A percentile compares a stretch with the other conserved stretches of the same genome.
These are phyloP conservation scores for Panulirus ornatus DNA, from an alignment of 1,140 invertebrate species.

Conservation along the genomic window DNA sequence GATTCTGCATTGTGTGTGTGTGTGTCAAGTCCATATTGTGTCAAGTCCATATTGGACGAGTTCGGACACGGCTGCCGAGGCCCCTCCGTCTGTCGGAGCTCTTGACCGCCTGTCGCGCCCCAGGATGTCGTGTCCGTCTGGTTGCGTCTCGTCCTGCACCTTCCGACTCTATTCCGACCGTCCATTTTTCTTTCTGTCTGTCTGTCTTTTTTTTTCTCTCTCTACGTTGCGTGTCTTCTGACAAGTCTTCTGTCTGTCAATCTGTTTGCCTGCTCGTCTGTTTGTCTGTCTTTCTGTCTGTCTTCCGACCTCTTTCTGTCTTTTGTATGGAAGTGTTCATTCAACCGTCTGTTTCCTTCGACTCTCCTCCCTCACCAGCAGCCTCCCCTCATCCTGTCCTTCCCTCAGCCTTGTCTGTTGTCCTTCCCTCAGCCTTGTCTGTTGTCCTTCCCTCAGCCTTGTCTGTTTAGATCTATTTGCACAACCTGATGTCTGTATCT, in stretches of 20 bases:
- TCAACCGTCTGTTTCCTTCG: no score
- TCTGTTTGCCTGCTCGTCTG: not conserved
- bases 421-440: no score
- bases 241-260: not conserved
- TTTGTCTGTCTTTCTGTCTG: not conserved
- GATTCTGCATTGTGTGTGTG: not conserved
- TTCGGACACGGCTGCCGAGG: not conserved
- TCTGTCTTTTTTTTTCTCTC: constrained; percentile 15
- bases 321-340: no score
- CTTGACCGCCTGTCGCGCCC: not conserved
- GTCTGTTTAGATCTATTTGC: no score
- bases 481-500: no score
- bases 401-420: not conserved
- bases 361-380: no score
- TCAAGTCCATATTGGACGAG: not conserved
- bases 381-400: not conserved
- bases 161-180: not conserved
- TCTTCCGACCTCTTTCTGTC: no score
- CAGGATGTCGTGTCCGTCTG: not conserved
- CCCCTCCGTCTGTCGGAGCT: no score
- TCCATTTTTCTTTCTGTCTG: not conserved
- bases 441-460: no score
- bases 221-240: not conserved
- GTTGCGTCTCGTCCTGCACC: not conserved
- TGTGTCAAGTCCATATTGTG: not conserved